A percentile compares a stretch with the other conserved stretches of the same genome.
phyloP scores from a whole-genome alignment of 2,888 invertebrate genomes.

The Argyresthia goedartella region DNA sequence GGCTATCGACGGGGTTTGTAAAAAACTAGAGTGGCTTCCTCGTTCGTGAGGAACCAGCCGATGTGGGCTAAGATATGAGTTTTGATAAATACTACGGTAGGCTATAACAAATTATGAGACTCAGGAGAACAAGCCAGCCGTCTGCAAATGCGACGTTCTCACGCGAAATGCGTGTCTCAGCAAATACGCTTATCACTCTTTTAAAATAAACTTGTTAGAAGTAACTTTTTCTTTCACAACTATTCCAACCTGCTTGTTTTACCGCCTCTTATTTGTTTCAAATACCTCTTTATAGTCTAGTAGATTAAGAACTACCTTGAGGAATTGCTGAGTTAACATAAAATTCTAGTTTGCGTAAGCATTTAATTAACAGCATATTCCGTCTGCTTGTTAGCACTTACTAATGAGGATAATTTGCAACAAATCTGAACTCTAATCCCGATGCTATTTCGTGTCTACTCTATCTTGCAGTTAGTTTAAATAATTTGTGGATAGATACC shows the following conservation, averaged over 20 bases:
- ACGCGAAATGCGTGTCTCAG: slow-evolving; percentile 23
- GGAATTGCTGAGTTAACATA: too few relatives aligned
- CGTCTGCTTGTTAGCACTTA: slow-evolving; percentile 28
- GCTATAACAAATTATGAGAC: slow-evolving; percentile 21
- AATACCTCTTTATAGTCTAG: too few relatives aligned
- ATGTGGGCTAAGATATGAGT: slow-evolving; percentile 13
- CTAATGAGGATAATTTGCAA: too few relatives aligned
- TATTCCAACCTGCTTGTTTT: not conserved
- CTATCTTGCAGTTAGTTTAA: too few relatives aligned
- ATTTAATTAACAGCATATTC: not conserved
- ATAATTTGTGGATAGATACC: too few relatives aligned
- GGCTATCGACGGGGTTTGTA: slow-evolving; percentile 24
- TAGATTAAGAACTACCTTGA: too few relatives aligned
- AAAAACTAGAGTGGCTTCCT: slow-evolving; percentile 58
- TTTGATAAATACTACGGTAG: slow-evolving; percentile 32
- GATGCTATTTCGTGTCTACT: too few relatives aligned
- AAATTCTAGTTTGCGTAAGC: not conserved
- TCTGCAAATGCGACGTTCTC: slow-evolving; percentile 23
- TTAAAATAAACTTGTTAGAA: not conserved
- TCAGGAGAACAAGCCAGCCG: slow-evolving; percentile 22
- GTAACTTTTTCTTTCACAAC: not conserved
- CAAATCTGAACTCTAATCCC: too few relatives aligned
- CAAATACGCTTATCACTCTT: slow-evolving; percentile 1
- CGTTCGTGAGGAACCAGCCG: slow-evolving; percentile 1
- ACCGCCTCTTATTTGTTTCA: too few relatives aligned